These are phyloP conservation scores for Macrophya alboannulata DNA, from an alignment of 2,888 invertebrate species.

Conservation along the genomic window DNA sequence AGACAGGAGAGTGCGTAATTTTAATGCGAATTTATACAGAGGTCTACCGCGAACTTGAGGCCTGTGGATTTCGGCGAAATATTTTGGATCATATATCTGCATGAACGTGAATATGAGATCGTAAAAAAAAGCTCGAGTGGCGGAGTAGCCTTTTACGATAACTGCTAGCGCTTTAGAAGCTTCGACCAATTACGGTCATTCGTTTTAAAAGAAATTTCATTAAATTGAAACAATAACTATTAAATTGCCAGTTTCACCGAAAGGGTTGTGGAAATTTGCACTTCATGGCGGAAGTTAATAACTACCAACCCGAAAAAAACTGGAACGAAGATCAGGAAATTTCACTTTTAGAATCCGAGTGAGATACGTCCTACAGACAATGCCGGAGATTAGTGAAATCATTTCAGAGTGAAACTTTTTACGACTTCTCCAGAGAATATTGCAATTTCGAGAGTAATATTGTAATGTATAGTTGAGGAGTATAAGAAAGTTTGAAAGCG, in stretches of 20 bases:
- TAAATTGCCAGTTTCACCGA: background rate
- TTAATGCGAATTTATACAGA: background rate
- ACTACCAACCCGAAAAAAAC: too few relatives aligned
- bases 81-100: too few relatives aligned
- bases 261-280: background rate
- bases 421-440: background rate
- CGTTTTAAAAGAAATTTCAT: background rate
- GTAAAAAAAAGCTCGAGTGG: too few relatives aligned
- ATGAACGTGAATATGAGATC: too few relatives aligned
- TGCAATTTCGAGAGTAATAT: background rate
- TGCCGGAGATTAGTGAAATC: background rate
- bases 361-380: too few relatives aligned
- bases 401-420: background rate
- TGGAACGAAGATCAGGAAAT: background rate
- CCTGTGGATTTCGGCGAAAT: too few relatives aligned
- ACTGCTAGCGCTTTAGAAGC: background rate
- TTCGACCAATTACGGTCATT: background rate
- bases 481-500: background rate
- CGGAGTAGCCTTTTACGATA: background rate
- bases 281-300: background rate
- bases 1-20: background rate
- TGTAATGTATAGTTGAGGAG: background rate
- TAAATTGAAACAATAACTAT: background rate
- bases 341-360: background rate
- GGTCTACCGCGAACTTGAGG: too few relatives aligned